phyloP scores from a whole-genome alignment of 2,113 vertebrate species.

The Daphoenositta chrysoptera region DNA sequence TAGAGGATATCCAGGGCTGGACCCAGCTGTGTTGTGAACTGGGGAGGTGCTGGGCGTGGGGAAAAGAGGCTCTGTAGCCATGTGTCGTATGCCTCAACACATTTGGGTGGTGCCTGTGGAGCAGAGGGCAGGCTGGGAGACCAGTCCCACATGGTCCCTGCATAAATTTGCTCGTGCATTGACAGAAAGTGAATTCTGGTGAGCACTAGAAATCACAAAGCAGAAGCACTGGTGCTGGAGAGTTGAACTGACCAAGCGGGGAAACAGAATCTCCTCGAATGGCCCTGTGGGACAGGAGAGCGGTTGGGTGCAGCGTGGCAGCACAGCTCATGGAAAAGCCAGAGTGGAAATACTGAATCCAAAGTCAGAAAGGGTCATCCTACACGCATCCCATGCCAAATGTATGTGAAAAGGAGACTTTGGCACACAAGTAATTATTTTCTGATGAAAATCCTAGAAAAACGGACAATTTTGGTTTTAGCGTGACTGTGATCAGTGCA shows the following conservation, averaged over 20 bases:
- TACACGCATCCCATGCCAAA: not conserved
- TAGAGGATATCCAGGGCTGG: not conserved
- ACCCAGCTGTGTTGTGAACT: not conserved
- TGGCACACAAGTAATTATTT: not conserved
- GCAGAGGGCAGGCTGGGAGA: not conserved
- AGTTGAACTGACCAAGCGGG: not conserved
- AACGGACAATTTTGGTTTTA: not conserved
- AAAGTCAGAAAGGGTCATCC: not conserved
- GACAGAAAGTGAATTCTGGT: not conserved
- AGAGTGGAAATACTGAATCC: not conserved
- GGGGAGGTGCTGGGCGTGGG: not conserved
- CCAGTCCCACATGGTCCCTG: too few species aligned
- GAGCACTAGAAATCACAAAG: not conserved
- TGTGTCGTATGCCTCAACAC: not conserved
- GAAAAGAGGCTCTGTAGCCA: not conserved
- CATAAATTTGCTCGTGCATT: not conserved
- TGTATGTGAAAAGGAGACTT: not conserved
- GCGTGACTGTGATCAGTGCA: not conserved
- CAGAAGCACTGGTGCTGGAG: rapidly evolving
- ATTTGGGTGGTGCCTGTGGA: not conserved
- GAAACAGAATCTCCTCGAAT: not conserved
- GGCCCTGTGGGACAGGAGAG: not conserved
- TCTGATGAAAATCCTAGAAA: not conserved
- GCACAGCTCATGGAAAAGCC: not conserved
- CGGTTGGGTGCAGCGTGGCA: rapidly evolving